A percentile compares a stretch with the other conserved stretches of the same genome.
These are phyloP conservation scores for Drosophila melanosoma DNA, from an alignment of 2,888 invertebrate genomes.

Conservation along the genomic window DNA sequence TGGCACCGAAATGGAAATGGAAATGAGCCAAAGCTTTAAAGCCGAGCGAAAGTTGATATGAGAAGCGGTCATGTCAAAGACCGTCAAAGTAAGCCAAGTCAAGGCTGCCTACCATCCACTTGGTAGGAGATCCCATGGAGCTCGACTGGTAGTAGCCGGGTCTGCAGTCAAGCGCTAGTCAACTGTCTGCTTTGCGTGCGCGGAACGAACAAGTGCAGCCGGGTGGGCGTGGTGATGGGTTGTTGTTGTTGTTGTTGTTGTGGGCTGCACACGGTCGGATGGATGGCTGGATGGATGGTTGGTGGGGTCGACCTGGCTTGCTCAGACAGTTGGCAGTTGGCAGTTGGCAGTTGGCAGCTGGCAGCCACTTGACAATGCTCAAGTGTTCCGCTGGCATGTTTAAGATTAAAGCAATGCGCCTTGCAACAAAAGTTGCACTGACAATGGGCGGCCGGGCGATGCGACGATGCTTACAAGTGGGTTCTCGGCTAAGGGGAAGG, in stretches of 20 bases:
- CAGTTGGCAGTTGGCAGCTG: conserved; percentile 54
- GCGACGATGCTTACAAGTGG: conserved; percentile 64
- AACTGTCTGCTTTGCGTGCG: conserved; percentile 73
- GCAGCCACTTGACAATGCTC: conserved; percentile 76
- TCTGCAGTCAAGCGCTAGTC: conserved; percentile 46
- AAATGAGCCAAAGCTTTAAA: conserved; percentile 63
- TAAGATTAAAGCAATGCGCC: conserved; percentile 78
- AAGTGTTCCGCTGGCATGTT: conserved; percentile 81
- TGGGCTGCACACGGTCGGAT: conserved; percentile 12
- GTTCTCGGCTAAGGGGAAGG: conserved; percentile 29
- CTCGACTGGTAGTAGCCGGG: conserved; percentile 1
- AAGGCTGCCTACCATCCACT: conserved; percentile 33
- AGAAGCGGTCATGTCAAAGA: conserved; percentile 10
- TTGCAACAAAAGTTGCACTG: conserved; percentile 77
- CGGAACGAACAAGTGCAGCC: conserved; percentile 59
- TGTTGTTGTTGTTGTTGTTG: conserved; percentile 22
- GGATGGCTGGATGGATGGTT: not conserved
- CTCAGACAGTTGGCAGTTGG: conserved; percentile 33
- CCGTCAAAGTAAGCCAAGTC: conserved; percentile 17
- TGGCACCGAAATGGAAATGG: conserved; percentile 64
- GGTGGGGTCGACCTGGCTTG: conserved; percentile 24
- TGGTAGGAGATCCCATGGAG: not conserved
- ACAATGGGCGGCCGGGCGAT: conserved; percentile 68
- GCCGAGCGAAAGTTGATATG: conserved; percentile 8
- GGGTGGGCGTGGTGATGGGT: conserved; percentile 11